Base-by-base conservation (phyloP, 2,113 vertebrate genomes). In the Sylvietta virens region DNA sequence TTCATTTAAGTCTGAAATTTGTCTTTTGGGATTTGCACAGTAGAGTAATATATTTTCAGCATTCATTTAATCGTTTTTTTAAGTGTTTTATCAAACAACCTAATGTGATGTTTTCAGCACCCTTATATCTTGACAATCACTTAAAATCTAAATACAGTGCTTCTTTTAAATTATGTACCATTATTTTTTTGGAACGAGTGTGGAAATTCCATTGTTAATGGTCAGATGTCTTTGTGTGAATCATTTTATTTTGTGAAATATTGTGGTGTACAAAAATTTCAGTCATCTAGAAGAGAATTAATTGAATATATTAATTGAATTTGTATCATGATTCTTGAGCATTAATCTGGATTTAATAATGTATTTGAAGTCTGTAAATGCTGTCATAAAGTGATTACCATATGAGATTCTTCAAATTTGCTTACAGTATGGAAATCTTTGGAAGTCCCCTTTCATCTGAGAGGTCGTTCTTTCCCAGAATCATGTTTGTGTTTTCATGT, bases 1-100 rank as follows among this genome's bases (percentile, higher is more conserved):
- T 95, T 86, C 11, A 86, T 47, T 93, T 90, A 76, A 80, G 42
- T 80, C 37, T 92, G 79, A 92, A 93, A 93, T 94, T 92, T 90
- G 40, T 82, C 85, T 90, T 87, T 82, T 77, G 72, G 35, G 83
- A 79, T 94, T 90, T 70, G 47, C 40, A 50, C 19, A 61, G 86
- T 78, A 82, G 23, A 33, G 72, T 88, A 67, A 80, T 85, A 42
- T 86, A 92, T 86, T 94, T 84, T 60, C 58, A 85, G n/a, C 22
- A 45, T 80, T 93, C 26, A 48, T 89, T 92, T 90, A 84, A 33
- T 61, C 82, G 20, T 80, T 91, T 76, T 81, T 81, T 61, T 9
- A 0, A 88, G 40, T 67, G 27, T 90, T 94, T 80, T 90, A 9
- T 95, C 48, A 81, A 64, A 45, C 50, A 88, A 62, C 22, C 74